Conservation (phyloP, 1,140 invertebrate species). For the Chlorops oryzae region DNA sequence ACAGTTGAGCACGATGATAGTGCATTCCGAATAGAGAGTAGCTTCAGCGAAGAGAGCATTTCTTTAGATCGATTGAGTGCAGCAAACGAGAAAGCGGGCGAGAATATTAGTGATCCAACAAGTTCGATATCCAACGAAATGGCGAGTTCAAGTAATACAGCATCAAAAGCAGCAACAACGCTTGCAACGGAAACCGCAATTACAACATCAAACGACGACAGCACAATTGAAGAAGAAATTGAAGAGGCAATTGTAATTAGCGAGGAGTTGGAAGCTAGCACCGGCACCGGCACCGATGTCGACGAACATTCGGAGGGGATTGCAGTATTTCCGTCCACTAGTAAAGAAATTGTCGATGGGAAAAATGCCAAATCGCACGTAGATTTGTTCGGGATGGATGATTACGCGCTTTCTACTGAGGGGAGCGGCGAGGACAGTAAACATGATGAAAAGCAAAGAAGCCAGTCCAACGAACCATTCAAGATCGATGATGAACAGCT, state of each 20-base stretch:
- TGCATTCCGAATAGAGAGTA: too few relatives aligned
- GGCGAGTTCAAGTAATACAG: slow-evolving; percentile 21
- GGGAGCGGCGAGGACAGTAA: slow-evolving; percentile 19
- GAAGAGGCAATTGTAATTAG: slow-evolving; percentile 41
- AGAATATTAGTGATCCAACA: slow-evolving; percentile 37
- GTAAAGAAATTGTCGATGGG: neutral
- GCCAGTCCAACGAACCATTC: slow-evolving; percentile 22
- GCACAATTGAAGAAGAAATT: slow-evolving; percentile 40
- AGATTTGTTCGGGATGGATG: too few relatives aligned
- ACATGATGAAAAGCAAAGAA: too few relatives aligned
- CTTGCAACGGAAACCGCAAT: slow-evolving; percentile 19
- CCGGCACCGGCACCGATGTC: slow-evolving; percentile 16
- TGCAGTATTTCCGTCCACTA: neutral
- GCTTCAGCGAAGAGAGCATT: too few relatives aligned
- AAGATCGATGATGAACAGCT: slow-evolving; percentile 38
- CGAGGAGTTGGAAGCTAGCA: slow-evolving; percentile 22
- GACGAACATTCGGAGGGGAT: neutral
- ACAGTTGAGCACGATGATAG: too few relatives aligned
- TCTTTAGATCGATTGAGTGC: too few relatives aligned
- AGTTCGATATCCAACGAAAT: slow-evolving; percentile 43
- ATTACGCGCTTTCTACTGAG: too few relatives aligned
- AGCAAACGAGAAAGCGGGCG: too few relatives aligned
- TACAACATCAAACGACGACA: slow-evolving; percentile 1
- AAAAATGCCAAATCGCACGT: slow-evolving; percentile 35
- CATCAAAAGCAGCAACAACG: slow-evolving; percentile 8